Conservation (phyloP, 2,888 invertebrate genomes). For the Brachyptera putata region DNA sequence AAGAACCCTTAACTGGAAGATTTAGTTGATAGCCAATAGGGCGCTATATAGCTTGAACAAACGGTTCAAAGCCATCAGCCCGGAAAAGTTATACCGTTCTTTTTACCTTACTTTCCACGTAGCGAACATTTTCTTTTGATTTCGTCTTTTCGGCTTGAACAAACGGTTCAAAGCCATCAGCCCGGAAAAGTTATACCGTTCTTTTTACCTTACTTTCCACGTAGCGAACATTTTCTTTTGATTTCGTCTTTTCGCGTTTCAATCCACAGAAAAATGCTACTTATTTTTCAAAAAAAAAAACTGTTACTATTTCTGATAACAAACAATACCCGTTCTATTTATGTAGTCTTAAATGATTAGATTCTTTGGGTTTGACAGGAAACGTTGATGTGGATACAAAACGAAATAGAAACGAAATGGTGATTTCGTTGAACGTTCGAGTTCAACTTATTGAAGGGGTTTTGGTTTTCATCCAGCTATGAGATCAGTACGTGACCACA, state of each 20-base stretch:
- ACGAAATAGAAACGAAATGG: constrained; percentile 10
- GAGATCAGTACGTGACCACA: constrained; percentile 7
- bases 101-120: not conserved
- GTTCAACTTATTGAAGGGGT: constrained; percentile 1
- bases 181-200: constrained; percentile 18
- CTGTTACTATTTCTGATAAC: constrained; percentile 5
- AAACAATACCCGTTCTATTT: not conserved
- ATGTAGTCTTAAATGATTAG: not conserved
- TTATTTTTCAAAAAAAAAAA: constrained; percentile 3
- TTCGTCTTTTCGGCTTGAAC: not conserved
- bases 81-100: constrained; percentile 17
- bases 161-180: constrained; percentile 14
- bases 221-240: not conserved
- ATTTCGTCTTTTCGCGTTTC: not conserved
- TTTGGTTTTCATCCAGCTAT: not conserved
- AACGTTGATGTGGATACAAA: constrained; percentile 3
- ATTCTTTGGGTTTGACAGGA: not conserved
- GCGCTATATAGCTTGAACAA: not conserved
- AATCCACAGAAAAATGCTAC: not conserved
- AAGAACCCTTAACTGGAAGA: constrained; percentile 4
- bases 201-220: not conserved
- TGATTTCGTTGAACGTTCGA: no score
- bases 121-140: constrained; percentile 1
- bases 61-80: constrained; percentile 16
- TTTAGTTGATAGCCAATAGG: constrained; percentile 21